Base-by-base conservation (phyloP, 2,113 vertebrate genomes). In the Numenius arquata region DNA sequence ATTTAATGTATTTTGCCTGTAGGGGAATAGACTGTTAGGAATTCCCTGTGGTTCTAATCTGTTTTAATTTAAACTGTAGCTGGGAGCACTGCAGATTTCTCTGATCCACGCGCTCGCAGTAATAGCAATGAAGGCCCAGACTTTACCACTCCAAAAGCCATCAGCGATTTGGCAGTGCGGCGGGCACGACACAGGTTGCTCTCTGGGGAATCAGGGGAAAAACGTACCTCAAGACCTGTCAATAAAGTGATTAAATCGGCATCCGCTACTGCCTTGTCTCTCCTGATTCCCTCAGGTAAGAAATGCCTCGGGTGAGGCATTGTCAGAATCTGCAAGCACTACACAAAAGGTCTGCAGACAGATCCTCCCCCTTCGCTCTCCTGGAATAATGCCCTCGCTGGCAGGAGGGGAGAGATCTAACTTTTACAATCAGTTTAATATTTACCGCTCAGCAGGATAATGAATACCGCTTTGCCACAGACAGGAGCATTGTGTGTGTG, bases 191-290 rank as follows among this genome's bases (percentile, higher is more conserved):
- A 99, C 90, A 98, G 99, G 73, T 98, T 99, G 83, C 98, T 99
- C 74, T 99, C 99, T 5, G 99, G 99, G 61, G 99, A 99, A 85
- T 97, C 98, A 9, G 85, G 97, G 21, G 99, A 99, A 96, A 99
- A 99, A 96, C 99, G 98, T 56, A 76, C 98, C 14, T 96, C 99
- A 45, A 98, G 99, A 70, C 99, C 99, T 36, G 97, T 99, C 96
- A 99, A 98, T 98, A 99, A 99, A 98, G 99, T 99, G 98, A 99
- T 99, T 98, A 99, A 99, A 98, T 99, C 99, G 2, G 99, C 99
- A 67, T 99, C 99, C 0, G 99, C 99, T 83, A 99, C 99, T 53
- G 98, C 99, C 34, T 98, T 99, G 93, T 99, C 99, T 3, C 99
- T 99, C 84, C 99, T 99, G 98, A 99, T 99, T 97, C 99, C 99